Base-by-base conservation (phyloP, 2,888 invertebrate genomes). In the Sialis lutaria region DNA sequence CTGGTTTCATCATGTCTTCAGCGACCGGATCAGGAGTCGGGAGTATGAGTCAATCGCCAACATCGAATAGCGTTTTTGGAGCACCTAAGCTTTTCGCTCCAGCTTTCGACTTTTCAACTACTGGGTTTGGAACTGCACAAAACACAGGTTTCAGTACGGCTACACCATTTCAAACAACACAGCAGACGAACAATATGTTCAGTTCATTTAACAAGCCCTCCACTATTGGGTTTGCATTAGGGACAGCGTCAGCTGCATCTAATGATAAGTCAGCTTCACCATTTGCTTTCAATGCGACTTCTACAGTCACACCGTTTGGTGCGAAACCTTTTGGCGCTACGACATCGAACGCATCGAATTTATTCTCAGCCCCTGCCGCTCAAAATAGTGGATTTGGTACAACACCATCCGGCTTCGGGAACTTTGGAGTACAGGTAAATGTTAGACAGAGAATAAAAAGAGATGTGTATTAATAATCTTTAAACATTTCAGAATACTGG, bases 151-250 rank as follows among this genome's bases (percentile, higher is more conserved):
- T n/a, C n/a, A n/a, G n/a, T n/a, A n/a, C n/a, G n/a, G n/a, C n/a
- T n/a, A n/a, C n/a, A 60, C 56, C 34, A 55, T 57, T 34, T 60
- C 59, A 37, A 62, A 61, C 13, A 56, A 22, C 22, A 22, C 61
- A 42, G 56, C 58, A 10, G 56, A 59, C 49, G 53, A 58, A 53
- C 54, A 53, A n/a, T n/a, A n/a, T n/a, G n/a, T n/a, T 74, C 59
- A 72, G 70, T 13, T 53, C 57, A 44, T 49, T 68, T 39, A 62
- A 64, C 50, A 64, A n/a, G n/a, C n/a, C n/a, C n/a, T n/a, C n/a
- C n/a, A n/a, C n/a, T n/a, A n/a, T 75, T 0, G 63, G 68, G 0
- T 79, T 80, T 58, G 75, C 77, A 8, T 59, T 40, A 9, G 22
- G 22, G 2, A 22, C 22, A 22, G 4, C 22, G 4, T 4, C 22